Conservation (phyloP, 2,113 vertebrate genomes). For the Perca schrenkii region DNA sequence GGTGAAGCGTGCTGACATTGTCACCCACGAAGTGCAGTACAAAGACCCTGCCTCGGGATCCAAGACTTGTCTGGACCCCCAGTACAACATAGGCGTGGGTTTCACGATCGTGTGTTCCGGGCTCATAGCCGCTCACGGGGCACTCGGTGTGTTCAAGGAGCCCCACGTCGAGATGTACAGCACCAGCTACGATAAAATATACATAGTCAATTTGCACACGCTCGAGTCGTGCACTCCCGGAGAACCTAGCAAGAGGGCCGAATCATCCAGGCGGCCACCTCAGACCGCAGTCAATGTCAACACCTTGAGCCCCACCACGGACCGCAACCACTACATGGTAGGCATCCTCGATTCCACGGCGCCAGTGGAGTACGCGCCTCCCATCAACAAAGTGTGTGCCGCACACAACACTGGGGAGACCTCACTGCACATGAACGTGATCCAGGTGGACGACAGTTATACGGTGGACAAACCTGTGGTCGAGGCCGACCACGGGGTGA, state of each 20-base stretch:
- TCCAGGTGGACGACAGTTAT: background rate
- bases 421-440: background rate
- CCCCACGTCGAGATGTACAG: conserved; percentile 13
- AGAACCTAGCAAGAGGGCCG: background rate
- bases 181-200: conserved; percentile 34
- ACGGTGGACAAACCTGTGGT: background rate
- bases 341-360: background rate
- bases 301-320: background rate
- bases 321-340: conserved; percentile 19
- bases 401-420: too few species aligned
- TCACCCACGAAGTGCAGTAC: too few species aligned
- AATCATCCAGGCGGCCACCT: background rate
- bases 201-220: conserved; percentile 2
- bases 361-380: background rate
- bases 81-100: conserved; percentile 14
- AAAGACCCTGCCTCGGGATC: background rate
- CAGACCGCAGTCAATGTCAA: conserved; percentile 12
- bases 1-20: too few species aligned
- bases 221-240: conserved; percentile 25
- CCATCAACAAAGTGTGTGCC: conserved; percentile 22
- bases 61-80: conserved; percentile 5
- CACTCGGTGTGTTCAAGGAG: conserved; percentile 12
- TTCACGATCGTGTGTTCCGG: background rate
- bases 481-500: background rate
- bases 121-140: conserved; percentile 4